A percentile compares a stretch with the other conserved stretches of the same genome.
Evolutionary conservation across 2,797 vertebrate genomes (phyloP).

Genomic region (Darevskia mixta): DNA sequence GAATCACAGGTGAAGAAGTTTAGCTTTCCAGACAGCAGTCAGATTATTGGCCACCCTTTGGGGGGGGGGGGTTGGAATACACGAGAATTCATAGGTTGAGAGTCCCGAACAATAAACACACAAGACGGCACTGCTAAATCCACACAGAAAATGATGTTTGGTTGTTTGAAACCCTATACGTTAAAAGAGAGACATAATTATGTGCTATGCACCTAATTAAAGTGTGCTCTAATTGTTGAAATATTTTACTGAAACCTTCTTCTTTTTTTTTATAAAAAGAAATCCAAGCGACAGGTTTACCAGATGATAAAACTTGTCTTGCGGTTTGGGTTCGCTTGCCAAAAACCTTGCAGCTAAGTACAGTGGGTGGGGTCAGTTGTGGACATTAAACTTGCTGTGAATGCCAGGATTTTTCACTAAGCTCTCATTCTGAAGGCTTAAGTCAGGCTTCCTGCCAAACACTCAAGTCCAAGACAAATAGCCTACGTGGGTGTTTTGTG

Average conservation of each 20-base stretch:
- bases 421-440: slow-evolving; percentile 77
- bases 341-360: slow-evolving; percentile 82
- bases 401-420: slow-evolving; percentile 77
- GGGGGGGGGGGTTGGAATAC: background rate
- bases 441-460: slow-evolving; percentile 78
- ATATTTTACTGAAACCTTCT: slow-evolving; percentile 82
- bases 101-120: slow-evolving; percentile 27
- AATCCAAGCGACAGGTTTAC: slow-evolving; percentile 80
- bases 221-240: slow-evolving; percentile 81
- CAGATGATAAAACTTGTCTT: slow-evolving; percentile 89
- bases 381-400: slow-evolving; percentile 74
- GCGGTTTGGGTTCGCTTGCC: slow-evolving; percentile 81
- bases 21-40: background rate
- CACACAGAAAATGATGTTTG: slow-evolving; percentile 11
- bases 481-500: slow-evolving; percentile 79
- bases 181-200: slow-evolving; percentile 79
- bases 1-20: background rate
- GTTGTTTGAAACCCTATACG: slow-evolving; percentile 70
- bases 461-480: slow-evolving; percentile 77
- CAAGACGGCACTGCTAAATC: slow-evolving; percentile 20
- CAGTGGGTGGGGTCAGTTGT: slow-evolving; percentile 75
- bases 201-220: slow-evolving; percentile 80
- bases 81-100: background rate
- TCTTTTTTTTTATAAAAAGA: slow-evolving; percentile 59
- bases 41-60: background rate